These are phyloP conservation scores for Eulemur mongoz DNA, from an alignment of 2,797 vertebrate species.

Conservation along the genomic window DNA sequence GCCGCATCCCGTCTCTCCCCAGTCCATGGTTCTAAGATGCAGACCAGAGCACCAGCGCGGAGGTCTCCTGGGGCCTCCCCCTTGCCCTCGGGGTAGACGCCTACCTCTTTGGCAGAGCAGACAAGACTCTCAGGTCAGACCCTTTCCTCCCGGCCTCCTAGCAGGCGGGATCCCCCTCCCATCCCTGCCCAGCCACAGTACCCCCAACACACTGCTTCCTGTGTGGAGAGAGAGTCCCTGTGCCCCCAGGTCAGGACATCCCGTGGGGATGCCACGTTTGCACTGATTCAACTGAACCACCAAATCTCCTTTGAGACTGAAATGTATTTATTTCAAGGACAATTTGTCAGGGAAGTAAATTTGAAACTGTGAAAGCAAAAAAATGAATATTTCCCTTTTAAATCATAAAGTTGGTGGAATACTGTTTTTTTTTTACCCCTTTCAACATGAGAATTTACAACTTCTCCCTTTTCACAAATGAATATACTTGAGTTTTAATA, in stretches of 20 bases:
- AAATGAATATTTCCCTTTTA: neutral
- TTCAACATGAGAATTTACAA: neutral
- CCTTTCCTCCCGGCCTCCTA: neutral
- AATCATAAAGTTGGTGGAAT: neutral
- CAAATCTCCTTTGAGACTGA: neutral
- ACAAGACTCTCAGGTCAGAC: neutral
- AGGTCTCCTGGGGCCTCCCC: neutral
- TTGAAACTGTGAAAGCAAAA: neutral
- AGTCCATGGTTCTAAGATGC: rapidly evolving
- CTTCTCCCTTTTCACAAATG: neutral
- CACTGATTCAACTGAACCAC: neutral
- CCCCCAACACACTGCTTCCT: neutral
- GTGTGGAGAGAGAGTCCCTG: neutral
- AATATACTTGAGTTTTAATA: neutral
- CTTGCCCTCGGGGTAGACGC: neutral
- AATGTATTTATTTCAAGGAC: neutral
- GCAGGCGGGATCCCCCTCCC: too few species aligned
- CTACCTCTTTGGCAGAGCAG: neutral
- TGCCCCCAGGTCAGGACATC: neutral
- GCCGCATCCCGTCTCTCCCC: neutral
- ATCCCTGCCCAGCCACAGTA: neutral
- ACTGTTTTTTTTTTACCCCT: neutral
- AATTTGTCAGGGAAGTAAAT: neutral
- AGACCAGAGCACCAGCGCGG: neutral
- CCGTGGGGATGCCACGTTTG: neutral